phyloP scores from a whole-genome alignment of 64 coral and sea anemone genomes.

The Stichodactyla mertensii region DNA sequence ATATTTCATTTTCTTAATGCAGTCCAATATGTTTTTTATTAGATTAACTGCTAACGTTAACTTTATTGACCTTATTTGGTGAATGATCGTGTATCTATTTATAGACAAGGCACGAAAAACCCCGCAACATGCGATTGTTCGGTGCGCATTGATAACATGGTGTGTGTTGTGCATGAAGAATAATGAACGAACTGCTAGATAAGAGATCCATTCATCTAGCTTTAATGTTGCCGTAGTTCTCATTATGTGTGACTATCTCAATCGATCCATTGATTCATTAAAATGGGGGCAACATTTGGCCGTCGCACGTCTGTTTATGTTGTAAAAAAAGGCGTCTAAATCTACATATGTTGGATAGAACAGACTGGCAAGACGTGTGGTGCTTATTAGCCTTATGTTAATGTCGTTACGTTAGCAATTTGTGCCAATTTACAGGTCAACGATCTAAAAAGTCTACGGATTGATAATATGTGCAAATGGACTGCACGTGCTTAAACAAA shows the following conservation, averaged over 20 bases:
- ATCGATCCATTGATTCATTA: too few relatives aligned
- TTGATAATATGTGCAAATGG: neutral
- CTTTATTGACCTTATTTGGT: neutral
- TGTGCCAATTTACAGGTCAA: neutral
- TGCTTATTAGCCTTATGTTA: neutral
- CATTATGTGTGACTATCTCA: neutral
- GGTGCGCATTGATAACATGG: too few relatives aligned
- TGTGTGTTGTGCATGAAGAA: too few relatives aligned
- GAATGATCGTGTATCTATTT: neutral
- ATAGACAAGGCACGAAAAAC: too few relatives aligned
- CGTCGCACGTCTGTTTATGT: too few relatives aligned
- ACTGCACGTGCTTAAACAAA: neutral
- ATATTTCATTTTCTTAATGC: neutral
- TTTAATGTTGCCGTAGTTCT: neutral
- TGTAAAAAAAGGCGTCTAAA: too few relatives aligned
- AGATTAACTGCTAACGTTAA: neutral
- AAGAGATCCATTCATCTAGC: neutral
- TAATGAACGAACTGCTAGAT: too few relatives aligned
- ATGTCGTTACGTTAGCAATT: neutral
- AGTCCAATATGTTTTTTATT: neutral
- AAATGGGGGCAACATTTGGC: too few relatives aligned
- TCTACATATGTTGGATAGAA: neutral
- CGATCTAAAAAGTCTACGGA: neutral
- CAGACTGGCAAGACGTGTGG: neutral
- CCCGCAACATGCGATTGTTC: too few relatives aligned